Evolutionary conservation across 64 coral and sea anemone species (phyloP), one percentile per base, ranked within the genome.

Genomic region (Anthopleura sola): DNA sequence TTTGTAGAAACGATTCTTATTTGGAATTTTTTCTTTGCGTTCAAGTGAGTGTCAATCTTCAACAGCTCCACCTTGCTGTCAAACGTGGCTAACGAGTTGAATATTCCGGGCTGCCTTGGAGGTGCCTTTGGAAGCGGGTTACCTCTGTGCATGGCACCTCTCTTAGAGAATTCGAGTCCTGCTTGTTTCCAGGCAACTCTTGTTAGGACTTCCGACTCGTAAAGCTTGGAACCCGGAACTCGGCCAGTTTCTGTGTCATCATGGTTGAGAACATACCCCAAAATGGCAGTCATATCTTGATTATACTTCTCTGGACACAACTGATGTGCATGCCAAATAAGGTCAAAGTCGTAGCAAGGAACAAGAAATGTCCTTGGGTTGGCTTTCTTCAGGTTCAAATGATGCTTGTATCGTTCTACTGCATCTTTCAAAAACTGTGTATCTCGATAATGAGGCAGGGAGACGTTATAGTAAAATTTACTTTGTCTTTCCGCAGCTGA

Each of bases 311-410:
- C 69, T 29, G 93, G 93, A 55, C 88, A 64, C 47, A 87, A 82
- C 58, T 91, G 93, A 60, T 60, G 93, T 60, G 57, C 57, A 82
- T 95, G 89, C 93, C 93, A 95, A 75, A 95, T 75, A n/a, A 95
- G 86, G n/a, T 95, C 93, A 82, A 95, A 91, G 68, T 95, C 93
- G 36, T 95, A 91, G 82, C 93, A 95, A 16, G 93, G 93, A 18
- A 95, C 93, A 14, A 88, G 53, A 49, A 95, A 95, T 37, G 39
- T 26, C 1, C 78, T 79, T 19, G 85, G 93, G 38, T 95, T 60
- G 26, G 83, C 15, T 55, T 91, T 77, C 49, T 95, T 95, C 6
- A 95, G 54, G 28, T 85, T 50, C 15, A 91, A 68, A 50, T 95
- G 93, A 12, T 81, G 86, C 48, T 91, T 84, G 55, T 95, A 95